Evolutionary conservation across 1,140 invertebrate genomes (phyloP).

Genomic region (Anoplolepis gracilipes): DNA sequence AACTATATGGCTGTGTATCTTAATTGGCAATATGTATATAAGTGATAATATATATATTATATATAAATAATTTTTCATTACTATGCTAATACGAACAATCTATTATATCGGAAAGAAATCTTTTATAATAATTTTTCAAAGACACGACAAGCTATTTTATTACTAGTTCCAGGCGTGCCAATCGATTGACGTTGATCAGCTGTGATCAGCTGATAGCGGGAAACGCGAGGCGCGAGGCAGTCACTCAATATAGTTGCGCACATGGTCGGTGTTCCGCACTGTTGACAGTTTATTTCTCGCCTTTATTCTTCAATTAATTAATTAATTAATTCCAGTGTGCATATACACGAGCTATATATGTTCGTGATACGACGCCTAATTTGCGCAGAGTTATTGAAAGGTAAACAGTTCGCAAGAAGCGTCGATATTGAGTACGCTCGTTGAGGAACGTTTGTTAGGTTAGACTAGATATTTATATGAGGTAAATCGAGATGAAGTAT

Average conservation of each 20-base stretch:
- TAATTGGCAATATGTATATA: too few relatives aligned
- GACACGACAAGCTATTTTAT: too few relatives aligned
- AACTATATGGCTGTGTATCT: too few relatives aligned
- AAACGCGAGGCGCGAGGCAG: background rate
- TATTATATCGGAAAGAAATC: too few relatives aligned
- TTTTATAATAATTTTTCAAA: too few relatives aligned
- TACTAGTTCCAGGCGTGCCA: too few relatives aligned
- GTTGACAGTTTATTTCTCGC: background rate
- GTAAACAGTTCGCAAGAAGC: background rate
- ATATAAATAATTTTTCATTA: too few relatives aligned
- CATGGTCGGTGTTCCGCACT: background rate
- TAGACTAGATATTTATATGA: constrained; percentile 24
- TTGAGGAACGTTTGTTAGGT: background rate
- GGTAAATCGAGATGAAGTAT: constrained; percentile 33
- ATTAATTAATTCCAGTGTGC: background rate
- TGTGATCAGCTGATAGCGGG: constrained; percentile 67
- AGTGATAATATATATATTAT: too few relatives aligned
- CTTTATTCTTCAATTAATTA: background rate
- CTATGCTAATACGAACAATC: too few relatives aligned
- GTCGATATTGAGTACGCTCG: background rate
- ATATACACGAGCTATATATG: too few relatives aligned
- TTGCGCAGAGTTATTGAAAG: background rate
- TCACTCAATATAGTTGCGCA: background rate
- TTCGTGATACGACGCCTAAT: background rate
- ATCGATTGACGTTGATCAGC: too few relatives aligned